phyloP scores from a whole-genome alignment of 2,888 invertebrate genomes.

The Drosophila subsilvestris region DNA sequence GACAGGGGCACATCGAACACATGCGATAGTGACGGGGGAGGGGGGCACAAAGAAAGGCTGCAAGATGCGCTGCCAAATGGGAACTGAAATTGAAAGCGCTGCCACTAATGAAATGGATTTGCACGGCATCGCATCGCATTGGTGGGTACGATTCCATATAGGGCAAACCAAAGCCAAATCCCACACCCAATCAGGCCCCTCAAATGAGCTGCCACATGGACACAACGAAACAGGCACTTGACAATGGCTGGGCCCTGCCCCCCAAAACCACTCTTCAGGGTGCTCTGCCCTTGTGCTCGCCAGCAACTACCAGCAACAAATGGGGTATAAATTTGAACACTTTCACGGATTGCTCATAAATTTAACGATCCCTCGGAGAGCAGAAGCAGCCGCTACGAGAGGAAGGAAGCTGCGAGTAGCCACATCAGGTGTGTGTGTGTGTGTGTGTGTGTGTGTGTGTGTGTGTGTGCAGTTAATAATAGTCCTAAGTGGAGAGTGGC shows the following conservation, averaged over 20 bases:
- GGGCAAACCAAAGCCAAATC: background rate
- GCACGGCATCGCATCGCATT: slow-evolving; percentile 19
- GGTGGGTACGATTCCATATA: background rate
- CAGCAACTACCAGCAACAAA: slow-evolving; percentile 10
- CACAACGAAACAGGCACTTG: background rate
- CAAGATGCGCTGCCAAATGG: background rate
- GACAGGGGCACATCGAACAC: slow-evolving; percentile 1
- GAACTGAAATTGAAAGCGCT: background rate
- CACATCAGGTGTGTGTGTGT: slow-evolving; percentile 8
- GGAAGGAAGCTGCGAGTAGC: background rate
- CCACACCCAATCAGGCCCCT: background rate
- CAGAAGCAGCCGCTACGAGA: slow-evolving; percentile 9
- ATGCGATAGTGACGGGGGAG: background rate
- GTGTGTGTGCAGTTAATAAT: slow-evolving; percentile 44
- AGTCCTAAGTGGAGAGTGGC: background rate
- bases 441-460: too few species aligned
- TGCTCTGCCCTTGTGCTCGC: background rate
- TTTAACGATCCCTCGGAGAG: slow-evolving; percentile 54
- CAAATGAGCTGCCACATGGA: background rate
- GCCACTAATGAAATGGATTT: slow-evolving; percentile 32
- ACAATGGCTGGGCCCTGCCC: slow-evolving; percentile 7
- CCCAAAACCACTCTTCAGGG: background rate
- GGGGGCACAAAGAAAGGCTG: background rate
- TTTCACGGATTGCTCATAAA: slow-evolving; percentile 65
- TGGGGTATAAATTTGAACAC: slow-evolving; percentile 55